Base-by-base conservation (phyloP, 2,888 invertebrate species). In the Melinaea menophilus region DNA sequence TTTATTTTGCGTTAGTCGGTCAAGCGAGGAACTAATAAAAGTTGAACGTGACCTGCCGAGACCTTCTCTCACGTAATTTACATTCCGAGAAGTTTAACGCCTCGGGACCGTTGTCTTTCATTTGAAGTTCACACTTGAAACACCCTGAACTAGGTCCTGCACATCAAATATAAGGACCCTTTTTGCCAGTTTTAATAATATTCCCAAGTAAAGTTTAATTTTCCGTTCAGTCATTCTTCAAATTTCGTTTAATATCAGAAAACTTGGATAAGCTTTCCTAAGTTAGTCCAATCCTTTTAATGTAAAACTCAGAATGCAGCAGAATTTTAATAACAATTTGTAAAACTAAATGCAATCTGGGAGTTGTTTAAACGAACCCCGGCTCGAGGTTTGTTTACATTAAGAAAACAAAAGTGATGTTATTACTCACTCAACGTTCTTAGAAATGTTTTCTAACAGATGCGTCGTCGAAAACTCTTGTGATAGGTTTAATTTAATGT, bases 301-400 rank as follows among this genome's bases (percentile, higher is more conserved):
- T 76, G 75, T 74, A 76, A 79, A 82, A 79, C 77, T 79, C 76
- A 22, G 22, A 70, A 72, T 73, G 74, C 69, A 75, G 78, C 78
- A 72, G 78, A 80, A 82, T 85, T 85, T 86, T 85, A 84, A 86
- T 86, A 85, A 85, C 80, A 79, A 81, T 82, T 78, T 73, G 67
- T 68, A 55, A 61, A 66, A 67, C 65, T 70, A 72, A 75, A 74
- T 73, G 73, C 72, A 75, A 73, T 72, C 72, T 62, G 64, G 62
- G 71, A 62, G 63, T 64, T 63, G 72, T 69, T 72, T 80, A 80
- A 82, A 81, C 80, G 79, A 77, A 75, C 73, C 62, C 55, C 71
- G 61, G 71, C 69, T 71, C 75, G 72, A 79, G 80, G 77, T 80
- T 82, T 78, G 75, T 79, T 71, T 75, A 79, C 79, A 77, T 79